Evolutionary conservation across 2,797 vertebrate genomes (phyloP), one percentile per base, ranked within the genome.

Genomic region (Basileuterus tristriatus): DNA sequence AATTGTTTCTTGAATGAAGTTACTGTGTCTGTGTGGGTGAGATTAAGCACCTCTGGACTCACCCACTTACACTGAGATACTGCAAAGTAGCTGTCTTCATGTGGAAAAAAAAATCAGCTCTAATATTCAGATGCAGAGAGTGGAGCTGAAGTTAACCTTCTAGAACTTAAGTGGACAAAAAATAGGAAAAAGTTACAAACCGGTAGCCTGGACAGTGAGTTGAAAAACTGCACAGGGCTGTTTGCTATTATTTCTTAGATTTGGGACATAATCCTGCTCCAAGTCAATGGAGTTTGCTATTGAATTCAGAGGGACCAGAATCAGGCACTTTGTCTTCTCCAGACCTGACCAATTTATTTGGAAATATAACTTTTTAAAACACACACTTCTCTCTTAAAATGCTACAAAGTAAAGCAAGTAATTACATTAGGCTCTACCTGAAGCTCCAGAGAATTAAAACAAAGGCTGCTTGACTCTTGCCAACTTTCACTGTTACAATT

Each of bases 361-460:
- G 80, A 96, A 96, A 95, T 67, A 67, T 7, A 93, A 93, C 67
- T 77, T 95, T 96, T 97, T 67, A 96, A 94, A 94, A 81, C 80
- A 88, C 92, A 83, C 87, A 37, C 76, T 91, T 91, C 68, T 79
- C 94, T 96, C 94, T 96, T 96, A 95, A 97, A 96, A 96, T 50
- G 63, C 67, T 83, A 79, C 80, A 88, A 90, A 91, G 91, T 76
- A 93, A 70, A 87, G 14, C 59, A 79, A 96, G 80, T 91, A 95
- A 97, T 96, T 96, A 95, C 85, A 88, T 91, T 87, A 90, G 94
- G 83, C 72, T 94, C 60, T 91, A 94, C 85, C 63, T 88, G 85
- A 95, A 97, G 52, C 95, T 93, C 96, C 70, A 93, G 94, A 96
- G 96, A 96, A 84, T 94, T 96, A 90, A 96, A 93, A 95, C 70